phyloP scores from a whole-genome alignment of 2,888 invertebrate genomes.

The Andrena marginata region DNA sequence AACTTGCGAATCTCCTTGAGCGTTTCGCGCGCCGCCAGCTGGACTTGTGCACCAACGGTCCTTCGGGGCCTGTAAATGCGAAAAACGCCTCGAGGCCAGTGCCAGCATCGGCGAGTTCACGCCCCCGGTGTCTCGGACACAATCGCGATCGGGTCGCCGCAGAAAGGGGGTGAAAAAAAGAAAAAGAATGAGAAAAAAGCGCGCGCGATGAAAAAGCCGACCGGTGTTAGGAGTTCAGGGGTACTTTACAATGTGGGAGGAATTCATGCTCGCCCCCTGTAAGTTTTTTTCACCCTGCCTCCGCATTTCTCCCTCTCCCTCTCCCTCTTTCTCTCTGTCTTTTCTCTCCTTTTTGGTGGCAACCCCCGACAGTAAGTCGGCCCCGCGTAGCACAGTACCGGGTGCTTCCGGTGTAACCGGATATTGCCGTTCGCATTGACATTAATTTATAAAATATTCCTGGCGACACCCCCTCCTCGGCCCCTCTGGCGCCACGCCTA shows the following conservation, averaged over 20 bases:
- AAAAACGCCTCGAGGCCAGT: conserved; percentile 74
- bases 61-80: conserved; percentile 68
- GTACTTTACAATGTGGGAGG: conserved; percentile 79
- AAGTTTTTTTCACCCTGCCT: conserved; percentile 65
- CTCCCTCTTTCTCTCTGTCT: conserved; percentile 43
- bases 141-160: conserved; percentile 73
- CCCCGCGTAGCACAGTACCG: conserved; percentile 79
- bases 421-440: conserved; percentile 83
- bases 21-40: conserved; percentile 61
- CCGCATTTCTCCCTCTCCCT: conserved; percentile 46
- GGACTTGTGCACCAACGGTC: conserved; percentile 65
- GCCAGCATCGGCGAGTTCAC: conserved; percentile 75
- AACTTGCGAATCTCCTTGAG: conserved; percentile 36
- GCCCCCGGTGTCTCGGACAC: conserved; percentile 78
- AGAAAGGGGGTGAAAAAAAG: conserved; percentile 36
- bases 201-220: conserved; percentile 70
- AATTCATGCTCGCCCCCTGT: conserved; percentile 70
- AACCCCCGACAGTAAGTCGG: conserved; percentile 65
- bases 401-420: conserved; percentile 84
- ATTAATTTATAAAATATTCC: conserved; percentile 85
- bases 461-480: conserved; percentile 71
- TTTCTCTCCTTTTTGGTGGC: conserved; percentile 30
- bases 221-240: conserved; percentile 64
- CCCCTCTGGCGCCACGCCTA: conserved; percentile 64
- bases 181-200: conserved; percentile 43